These are phyloP conservation scores for Triplophysa tibetana DNA, from an alignment of 2,113 vertebrate genomes.

Conservation along the genomic window DNA sequence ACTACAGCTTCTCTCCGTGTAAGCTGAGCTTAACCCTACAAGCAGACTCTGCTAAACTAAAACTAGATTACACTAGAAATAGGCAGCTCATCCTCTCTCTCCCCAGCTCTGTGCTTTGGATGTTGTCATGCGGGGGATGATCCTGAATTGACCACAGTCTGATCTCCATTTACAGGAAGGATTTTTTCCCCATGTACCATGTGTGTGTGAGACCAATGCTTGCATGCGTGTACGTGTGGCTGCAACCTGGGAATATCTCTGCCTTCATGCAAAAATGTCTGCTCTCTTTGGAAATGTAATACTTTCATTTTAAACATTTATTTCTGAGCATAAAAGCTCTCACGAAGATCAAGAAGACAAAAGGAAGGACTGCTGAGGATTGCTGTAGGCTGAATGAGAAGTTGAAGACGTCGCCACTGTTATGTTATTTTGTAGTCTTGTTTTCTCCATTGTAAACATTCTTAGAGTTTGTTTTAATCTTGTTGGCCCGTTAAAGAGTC, in stretches of 20 bases:
- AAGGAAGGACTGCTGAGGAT: constrained; percentile 25
- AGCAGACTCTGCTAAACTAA: neutral
- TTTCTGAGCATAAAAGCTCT: constrained; percentile 53
- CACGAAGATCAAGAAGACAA: neutral
- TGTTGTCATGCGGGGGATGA: constrained; percentile 21
- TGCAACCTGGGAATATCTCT: constrained; percentile 59
- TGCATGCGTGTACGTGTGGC: constrained; percentile 33
- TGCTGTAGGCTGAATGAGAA: constrained; percentile 4
- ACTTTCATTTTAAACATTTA: constrained; percentile 68
- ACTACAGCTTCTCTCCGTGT: neutral
- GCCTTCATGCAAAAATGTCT: constrained; percentile 69
- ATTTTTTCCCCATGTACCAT: neutral
- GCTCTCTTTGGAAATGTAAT: constrained; percentile 60
- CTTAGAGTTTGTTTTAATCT: neutral
- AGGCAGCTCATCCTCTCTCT: constrained; percentile 14
- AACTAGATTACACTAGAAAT: neutral
- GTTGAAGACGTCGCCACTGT: neutral
- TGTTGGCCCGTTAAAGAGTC: neutral
- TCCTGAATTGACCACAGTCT: constrained; percentile 25
- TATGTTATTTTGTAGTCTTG: neutral
- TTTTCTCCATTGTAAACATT: neutral
- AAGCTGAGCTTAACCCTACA: neutral
- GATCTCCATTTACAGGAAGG: constrained; percentile 25
- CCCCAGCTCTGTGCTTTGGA: constrained; percentile 12
- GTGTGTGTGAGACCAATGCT: constrained; percentile 18